Evolutionary conservation across 2,113 vertebrate species (phyloP), one percentile per base, ranked within the genome.

Genomic region (Psittacula cyanocephala): DNA sequence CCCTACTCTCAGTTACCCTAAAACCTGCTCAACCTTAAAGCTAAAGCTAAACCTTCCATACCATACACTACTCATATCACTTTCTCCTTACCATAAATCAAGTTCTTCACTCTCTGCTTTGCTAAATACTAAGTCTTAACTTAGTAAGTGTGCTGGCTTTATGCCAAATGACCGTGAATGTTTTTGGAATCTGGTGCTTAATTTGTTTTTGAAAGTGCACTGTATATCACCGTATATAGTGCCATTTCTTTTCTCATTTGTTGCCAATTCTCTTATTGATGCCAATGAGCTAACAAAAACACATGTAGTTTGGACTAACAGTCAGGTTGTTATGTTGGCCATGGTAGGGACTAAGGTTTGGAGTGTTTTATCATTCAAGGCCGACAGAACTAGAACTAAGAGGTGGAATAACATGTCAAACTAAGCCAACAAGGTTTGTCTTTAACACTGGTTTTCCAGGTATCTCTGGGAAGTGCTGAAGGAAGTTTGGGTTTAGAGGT

Each of bases 41-140:
- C 19, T 39, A 79, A 93, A 53, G 14, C 19, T 63, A 76, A 81
- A 47, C 16, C 24, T 95, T 53, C 43, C 17, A 65, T 7, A 2
- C 17, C 13, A 8, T 19, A 17, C 1, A 1, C 9, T 59, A 39
- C 43, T 29, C 8, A 3, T 18, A 60, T 31, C 1, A 2, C 15
- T 31, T 89, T 59, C 37, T 88, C 59, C 67, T 59, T 24, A 59
- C 17, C 10, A 29, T 11, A 88, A 81, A 71, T 44, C 25, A 63
- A 67, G 49, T 6, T 75, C 64, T 52, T 83, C 13, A 49, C 33
- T 70, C 28, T 35, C 44, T 60, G 23, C 35, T 93, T 88, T 86
- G 55, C 33, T 75, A 46, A 95, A 31, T 55, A 72, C 13, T 31
- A 44, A 59, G 10, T 41, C 25, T 74, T 70, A 92, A 49, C 6